Base-by-base conservation (phyloP, 1,140 invertebrate genomes). In the Hyles euphorbiae region DNA sequence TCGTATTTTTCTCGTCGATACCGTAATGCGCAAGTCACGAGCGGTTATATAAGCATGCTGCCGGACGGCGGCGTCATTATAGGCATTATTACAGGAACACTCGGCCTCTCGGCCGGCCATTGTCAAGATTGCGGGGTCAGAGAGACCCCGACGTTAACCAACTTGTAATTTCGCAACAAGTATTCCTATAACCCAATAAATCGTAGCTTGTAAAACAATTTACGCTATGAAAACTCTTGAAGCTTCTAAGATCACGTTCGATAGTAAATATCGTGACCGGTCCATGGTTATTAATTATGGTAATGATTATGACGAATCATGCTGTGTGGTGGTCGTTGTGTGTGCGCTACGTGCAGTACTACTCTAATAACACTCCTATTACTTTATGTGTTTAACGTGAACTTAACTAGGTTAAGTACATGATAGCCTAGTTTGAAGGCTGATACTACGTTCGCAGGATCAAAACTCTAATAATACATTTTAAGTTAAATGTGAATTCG, bases 91-190 rank as follows among this genome's bases (percentile, higher is more conserved):
- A 74, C 62, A 74, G 73, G 76, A 79, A 79, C 80, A 86, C 81
- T 75, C 74, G 72, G 60, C 68, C 80, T 73, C 72, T 73, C 70
- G 72, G 67, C 71, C 65, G 68, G 76, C 83, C 82, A 85, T 83
- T 86, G 85, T 88, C 85, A 86, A 88, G 85, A 88, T 88, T 88
- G 82, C 79, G 80, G 83, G 85, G 85, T 88, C 84, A 86, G 78
- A 63, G 53, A 65, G 76, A 76, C 77, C 81, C 67, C 68, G 61
- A 76, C 69, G 74, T 74, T 74, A 78, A 79, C 78, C 73, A 82
- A 73, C 81, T 79, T 73, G 76, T 85, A 88, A 86, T 88, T 88
- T 86, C 76, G 74, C 72, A 71, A 78, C 80, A 22, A 22, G 22
- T 70, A 81, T 83, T 78, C 81, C 72, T 80, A 80, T 81, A 80